Evolutionary conservation across 2,113 vertebrate genomes (phyloP).

Genomic region (Ranitomeya imitator): DNA sequence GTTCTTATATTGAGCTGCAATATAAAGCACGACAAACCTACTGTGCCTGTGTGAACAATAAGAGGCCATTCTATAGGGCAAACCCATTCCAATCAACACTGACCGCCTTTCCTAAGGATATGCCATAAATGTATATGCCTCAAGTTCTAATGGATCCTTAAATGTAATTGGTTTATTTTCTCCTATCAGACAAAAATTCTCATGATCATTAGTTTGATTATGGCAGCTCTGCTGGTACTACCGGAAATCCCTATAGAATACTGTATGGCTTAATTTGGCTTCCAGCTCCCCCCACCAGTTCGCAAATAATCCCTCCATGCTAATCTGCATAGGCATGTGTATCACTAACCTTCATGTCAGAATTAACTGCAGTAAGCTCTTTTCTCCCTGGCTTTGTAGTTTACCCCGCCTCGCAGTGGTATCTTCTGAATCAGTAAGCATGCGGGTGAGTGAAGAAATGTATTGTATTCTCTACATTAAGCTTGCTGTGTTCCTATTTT

Average conservation of each 20-base stretch:
- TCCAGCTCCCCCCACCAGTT: not conserved
- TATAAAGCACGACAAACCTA: no score
- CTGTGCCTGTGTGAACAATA: no score
- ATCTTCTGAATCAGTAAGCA: constrained; percentile 80
- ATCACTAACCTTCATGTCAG: constrained; percentile 22
- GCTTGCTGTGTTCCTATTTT: not conserved
- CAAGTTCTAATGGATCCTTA: no score
- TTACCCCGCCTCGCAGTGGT: constrained; percentile 76
- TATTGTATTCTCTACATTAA: not conserved
- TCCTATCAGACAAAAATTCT: no score
- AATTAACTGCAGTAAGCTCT: constrained; percentile 72
- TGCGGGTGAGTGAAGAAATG: constrained; percentile 78
- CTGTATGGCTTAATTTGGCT: not conserved
- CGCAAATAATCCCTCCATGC: not conserved
- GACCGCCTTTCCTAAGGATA: no score
- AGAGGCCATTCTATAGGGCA: no score
- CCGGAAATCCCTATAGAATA: not conserved
- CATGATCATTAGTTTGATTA: no score
- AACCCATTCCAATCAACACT: no score
- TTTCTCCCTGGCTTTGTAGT: constrained; percentile 82
- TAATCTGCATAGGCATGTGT: not conserved
- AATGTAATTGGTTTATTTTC: no score
- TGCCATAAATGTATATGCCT: no score
- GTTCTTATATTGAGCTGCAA: no score
- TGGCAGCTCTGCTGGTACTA: not conserved